These are phyloP conservation scores for Chelonoidis abingdonii DNA, from an alignment of 2,113 vertebrate species.

Conservation along the genomic window DNA sequence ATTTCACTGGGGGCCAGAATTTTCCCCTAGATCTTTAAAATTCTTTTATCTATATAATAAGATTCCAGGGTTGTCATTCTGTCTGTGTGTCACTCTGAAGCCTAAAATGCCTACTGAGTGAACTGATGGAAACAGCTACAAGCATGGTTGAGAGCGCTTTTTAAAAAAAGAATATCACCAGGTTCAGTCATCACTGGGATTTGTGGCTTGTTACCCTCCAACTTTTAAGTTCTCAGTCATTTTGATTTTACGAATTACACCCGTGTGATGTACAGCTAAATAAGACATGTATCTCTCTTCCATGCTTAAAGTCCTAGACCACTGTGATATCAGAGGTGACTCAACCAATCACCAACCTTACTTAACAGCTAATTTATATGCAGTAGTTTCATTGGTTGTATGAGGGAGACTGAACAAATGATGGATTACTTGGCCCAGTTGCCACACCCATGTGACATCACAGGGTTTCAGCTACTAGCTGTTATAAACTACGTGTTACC, in stretches of 20 bases:
- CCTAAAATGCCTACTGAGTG: not conserved
- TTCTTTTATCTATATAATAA: not conserved
- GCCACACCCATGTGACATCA: not conserved
- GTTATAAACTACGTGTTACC: not conserved
- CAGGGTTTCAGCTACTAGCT: not conserved
- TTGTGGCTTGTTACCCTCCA: not conserved
- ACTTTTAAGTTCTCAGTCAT: not conserved
- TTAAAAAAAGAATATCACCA: not conserved
- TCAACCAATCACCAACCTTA: not conserved
- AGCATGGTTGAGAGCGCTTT: not conserved
- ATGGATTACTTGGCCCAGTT: not conserved
- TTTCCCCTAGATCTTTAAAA: not conserved
- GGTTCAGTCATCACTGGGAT: not conserved
- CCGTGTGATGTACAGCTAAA: not conserved
- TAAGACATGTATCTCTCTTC: not conserved
- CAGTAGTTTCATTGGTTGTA: not conserved
- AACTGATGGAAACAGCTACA: not conserved
- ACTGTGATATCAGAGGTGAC: not conserved
- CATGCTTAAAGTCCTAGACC: not conserved
- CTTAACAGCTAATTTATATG: not conserved
- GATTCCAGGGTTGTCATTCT: not conserved
- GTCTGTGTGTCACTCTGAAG: not conserved
- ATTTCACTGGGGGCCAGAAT: not conserved
- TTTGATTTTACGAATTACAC: not conserved
- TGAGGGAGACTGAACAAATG: not conserved